A percentile compares a stretch with the other conserved stretches of the same genome.
Conservation (phyloP, 2,797 vertebrate genomes). For the Sebastes flavidus region DNA sequence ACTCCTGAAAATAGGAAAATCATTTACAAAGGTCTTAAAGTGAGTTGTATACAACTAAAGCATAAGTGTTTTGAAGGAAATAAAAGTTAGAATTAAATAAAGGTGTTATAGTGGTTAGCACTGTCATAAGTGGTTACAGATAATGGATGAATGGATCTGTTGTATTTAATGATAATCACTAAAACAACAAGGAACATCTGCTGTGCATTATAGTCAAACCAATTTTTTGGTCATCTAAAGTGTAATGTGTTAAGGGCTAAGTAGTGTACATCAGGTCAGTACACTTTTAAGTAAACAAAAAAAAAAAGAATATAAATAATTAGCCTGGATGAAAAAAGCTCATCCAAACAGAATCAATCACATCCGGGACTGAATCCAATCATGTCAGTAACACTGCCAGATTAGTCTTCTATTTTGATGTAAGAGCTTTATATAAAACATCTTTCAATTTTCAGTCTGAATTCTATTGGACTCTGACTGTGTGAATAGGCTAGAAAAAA, state of each 20-base stretch:
- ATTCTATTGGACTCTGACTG: background rate
- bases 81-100: background rate
- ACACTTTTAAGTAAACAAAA: background rate
- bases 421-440: background rate
- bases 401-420: background rate
- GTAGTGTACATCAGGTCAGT: background rate
- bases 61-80: background rate
- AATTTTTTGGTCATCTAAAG: background rate
- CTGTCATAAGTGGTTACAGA: too few relatives aligned
- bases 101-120: background rate
- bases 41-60: background rate
- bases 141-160: background rate
- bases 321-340: background rate
- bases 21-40: background rate
- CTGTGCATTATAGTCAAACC: background rate
- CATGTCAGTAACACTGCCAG: background rate
- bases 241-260: background rate
- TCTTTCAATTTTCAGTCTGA: background rate
- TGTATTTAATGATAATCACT: background rate
- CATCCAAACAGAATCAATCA: background rate
- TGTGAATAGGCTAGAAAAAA: background rate
- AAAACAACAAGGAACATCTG: background rate
- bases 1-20: background rate
- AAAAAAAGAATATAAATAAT: background rate
- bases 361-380: background rate